Evolutionary conservation across 2,888 invertebrate genomes (phyloP).

Genomic region (Athetis lepigone): DNA sequence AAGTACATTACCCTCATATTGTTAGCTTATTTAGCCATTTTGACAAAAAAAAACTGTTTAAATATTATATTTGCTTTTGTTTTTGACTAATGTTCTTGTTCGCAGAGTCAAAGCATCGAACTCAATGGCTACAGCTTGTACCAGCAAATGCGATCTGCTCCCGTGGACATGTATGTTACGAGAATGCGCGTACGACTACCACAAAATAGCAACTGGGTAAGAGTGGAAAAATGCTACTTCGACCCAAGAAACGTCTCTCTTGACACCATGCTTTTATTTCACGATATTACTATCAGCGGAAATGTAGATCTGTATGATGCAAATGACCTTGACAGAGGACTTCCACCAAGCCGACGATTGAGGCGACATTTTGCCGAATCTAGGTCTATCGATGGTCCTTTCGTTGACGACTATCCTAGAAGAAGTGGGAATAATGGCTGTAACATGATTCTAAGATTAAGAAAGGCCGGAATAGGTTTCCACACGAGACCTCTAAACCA

Average conservation of each 20-base stretch:
- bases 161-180: conserved; percentile 93
- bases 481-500: conserved; percentile 93
- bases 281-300: conserved; percentile 95
- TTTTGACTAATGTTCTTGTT: conserved; percentile 56
- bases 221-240: conserved; percentile 94
- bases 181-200: conserved; percentile 93
- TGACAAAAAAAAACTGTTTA: conserved; percentile 4
- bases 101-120: conserved; percentile 88
- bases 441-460: conserved; percentile 94
- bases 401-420: conserved; percentile 74
- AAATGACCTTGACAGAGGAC: conserved; percentile 80
- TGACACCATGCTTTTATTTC: conserved; percentile 94
- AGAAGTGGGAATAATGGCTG: conserved; percentile 90
- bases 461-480: conserved; percentile 95
- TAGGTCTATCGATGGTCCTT: conserved; percentile 74
- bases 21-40: conserved; percentile 25
- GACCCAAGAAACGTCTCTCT: conserved; percentile 94
- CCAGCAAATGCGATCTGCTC: conserved; percentile 91
- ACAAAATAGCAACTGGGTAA: conserved; percentile 92
- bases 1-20: no score
- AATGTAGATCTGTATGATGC: conserved; percentile 91
- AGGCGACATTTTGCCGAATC: conserved; percentile 84
- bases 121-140: conserved; percentile 92
- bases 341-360: conserved; percentile 75
- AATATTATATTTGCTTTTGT: conserved; percentile 7